Evolutionary conservation across 2,113 vertebrate genomes (phyloP).

Genomic region (Upupa epops): DNA sequence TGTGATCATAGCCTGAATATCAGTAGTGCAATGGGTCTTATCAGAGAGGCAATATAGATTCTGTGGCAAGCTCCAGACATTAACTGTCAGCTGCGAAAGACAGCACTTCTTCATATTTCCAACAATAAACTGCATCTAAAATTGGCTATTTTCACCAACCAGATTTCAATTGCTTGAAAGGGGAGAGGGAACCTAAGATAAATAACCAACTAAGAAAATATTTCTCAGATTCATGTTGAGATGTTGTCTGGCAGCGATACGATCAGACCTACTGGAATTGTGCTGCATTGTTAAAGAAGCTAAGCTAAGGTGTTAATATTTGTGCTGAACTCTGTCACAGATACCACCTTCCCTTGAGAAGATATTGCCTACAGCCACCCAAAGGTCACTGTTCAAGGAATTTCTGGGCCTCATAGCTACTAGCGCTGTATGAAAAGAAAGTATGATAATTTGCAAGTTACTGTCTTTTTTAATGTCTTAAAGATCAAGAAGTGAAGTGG

Average conservation of each 20-base stretch:
- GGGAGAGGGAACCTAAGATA: not conserved
- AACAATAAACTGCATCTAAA: not conserved
- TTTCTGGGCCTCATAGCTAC: not conserved
- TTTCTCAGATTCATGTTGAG: not conserved
- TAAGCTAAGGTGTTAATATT: not conserved
- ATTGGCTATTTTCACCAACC: not conserved
- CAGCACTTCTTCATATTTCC: not conserved
- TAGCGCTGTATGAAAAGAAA: not conserved
- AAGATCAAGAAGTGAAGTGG: not conserved
- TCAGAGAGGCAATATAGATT: not conserved
- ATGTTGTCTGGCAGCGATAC: not conserved
- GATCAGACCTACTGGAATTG: not conserved
- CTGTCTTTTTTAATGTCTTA: not conserved
- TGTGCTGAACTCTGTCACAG: not conserved
- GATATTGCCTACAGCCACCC: not conserved
- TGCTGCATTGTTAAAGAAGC: not conserved
- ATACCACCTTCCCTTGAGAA: not conserved
- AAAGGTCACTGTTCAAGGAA: not conserved
- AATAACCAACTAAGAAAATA: not conserved
- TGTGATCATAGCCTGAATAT: not conserved
- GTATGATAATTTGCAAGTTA: not conserved
- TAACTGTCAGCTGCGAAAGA: not conserved
- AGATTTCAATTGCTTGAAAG: not conserved
- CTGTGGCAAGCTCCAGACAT: not conserved
- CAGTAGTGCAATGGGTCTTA: fast-evolving